A percentile compares a stretch with the other conserved stretches of the same genome.
Evolutionary conservation across 2,797 vertebrate species (phyloP).

Genomic region (Gambusia yucatana): DNA sequence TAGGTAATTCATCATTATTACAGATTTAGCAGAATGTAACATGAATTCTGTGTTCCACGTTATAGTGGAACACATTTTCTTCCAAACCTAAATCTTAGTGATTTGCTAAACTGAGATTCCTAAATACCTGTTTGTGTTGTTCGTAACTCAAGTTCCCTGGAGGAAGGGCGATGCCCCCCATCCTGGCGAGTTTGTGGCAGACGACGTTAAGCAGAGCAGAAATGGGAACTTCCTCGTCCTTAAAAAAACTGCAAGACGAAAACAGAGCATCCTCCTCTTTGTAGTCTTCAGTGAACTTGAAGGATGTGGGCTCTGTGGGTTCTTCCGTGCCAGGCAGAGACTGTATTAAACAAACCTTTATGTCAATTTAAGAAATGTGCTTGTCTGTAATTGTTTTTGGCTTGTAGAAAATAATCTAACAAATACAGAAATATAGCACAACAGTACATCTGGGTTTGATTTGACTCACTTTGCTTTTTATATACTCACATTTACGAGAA

Average conservation of each 20-base stretch:
- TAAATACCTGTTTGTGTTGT: constrained; percentile 75
- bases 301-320: constrained; percentile 30
- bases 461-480: background rate
- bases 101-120: background rate
- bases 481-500: constrained; percentile 69
- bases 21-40: background rate
- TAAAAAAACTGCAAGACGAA: constrained; percentile 23
- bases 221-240: constrained; percentile 81
- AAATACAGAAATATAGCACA: background rate
- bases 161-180: constrained; percentile 59
- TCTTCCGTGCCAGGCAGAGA: constrained; percentile 71
- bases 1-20: background rate
- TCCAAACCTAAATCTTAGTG: background rate
- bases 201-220: constrained; percentile 83
- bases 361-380: background rate
- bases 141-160: constrained; percentile 58
- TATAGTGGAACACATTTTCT: background rate
- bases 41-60: background rate
- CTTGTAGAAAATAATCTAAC: background rate
- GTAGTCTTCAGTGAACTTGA: constrained; percentile 34
- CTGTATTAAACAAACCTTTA: constrained; percentile 44
- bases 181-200: constrained; percentile 66
- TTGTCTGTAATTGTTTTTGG: background rate
- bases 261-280: constrained; percentile 27
- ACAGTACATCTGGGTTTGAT: background rate